Evolutionary conservation across 2,888 invertebrate genomes (phyloP), one percentile per base, ranked within the genome.

Genomic region (Pelosia muscerda): DNA sequence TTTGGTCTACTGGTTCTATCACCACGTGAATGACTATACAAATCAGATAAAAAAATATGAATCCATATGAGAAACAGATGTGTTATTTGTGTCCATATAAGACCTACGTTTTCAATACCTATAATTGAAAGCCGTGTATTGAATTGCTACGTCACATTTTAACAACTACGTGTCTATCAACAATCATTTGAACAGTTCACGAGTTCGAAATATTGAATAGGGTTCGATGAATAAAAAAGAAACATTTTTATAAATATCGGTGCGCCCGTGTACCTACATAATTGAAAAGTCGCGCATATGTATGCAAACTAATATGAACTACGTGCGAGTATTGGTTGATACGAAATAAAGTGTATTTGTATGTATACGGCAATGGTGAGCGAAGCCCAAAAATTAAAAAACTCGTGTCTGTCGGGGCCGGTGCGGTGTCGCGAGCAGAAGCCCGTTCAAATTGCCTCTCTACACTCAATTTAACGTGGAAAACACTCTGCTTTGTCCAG

Each of bases 401-500:
- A 92, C 87, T 87, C 86, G 88, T 74, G 83, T 78, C 87, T 81
- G 87, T 84, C 88, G 84, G 86, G 81, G 79, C 81, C 86, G 87
- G 87, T 92, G 94, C 86, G 87, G 87, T 92, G 94, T 94, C 94
- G 91, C 84, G 84, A 85, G 74, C 94, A 94, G 93, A 84, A 87
- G 87, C 82, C 87, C 88, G 85, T 86, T 88, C 86, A 86, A 90
- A 94, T 93, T 93, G 93, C 92, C 92, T 90, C 92, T 90, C 91
- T 90, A 86, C 92, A 92, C 93, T 90, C 92, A 91, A 92, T 93
- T 92, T 89, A 92, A 92, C 92, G 88, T 90, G 88, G 88, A 92
- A 92, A 93, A 92, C 92, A 92, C 93, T 94, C 89, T 82, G 89
- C 87, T 91, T 94, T 94, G 93, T 94, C 86, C 89, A 85, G 85